These are phyloP conservation scores for Agapostemon virescens DNA, from an alignment of 2,888 invertebrate genomes.

Conservation along the genomic window DNA sequence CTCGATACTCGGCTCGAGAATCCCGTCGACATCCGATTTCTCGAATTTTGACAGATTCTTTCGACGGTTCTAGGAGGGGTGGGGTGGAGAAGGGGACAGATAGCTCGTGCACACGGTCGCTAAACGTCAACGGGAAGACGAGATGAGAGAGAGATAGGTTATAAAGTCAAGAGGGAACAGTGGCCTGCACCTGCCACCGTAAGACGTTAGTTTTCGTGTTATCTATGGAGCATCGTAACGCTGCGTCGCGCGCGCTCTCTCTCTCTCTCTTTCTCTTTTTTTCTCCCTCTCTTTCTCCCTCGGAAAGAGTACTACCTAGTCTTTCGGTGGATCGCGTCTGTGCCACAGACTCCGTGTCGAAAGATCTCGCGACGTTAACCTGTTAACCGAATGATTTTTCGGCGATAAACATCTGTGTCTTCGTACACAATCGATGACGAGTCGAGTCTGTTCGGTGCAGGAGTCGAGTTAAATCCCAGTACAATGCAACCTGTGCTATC, in stretches of 20 bases:
- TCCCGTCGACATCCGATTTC: neutral
- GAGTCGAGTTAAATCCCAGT: neutral
- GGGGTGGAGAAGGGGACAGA: no score
- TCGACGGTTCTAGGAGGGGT: neutral
- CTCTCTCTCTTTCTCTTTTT: neutral
- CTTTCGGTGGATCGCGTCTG: slow-evolving; percentile 2
- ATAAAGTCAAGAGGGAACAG: slow-evolving; percentile 58
- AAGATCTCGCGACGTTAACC: slow-evolving; percentile 27
- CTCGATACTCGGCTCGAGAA: neutral
- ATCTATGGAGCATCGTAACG: slow-evolving; percentile 26
- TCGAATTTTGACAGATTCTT: slow-evolving; percentile 5
- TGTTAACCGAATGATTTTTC: slow-evolving; percentile 2
- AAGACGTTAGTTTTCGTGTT: slow-evolving; percentile 42
- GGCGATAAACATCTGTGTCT: neutral
- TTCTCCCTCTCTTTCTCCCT: neutral
- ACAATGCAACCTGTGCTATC: neutral
- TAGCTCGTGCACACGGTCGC: slow-evolving; percentile 7
- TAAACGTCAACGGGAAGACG: slow-evolving; percentile 38
- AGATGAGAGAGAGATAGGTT: slow-evolving; percentile 54
- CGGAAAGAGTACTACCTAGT: neutral
- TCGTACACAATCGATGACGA: neutral
- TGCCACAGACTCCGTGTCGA: neutral
- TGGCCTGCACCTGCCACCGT: slow-evolving; percentile 61
- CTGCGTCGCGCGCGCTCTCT: neutral
- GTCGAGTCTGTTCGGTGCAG: neutral